A percentile compares a stretch with the other conserved stretches of the same genome.
Conservation (phyloP, 2,797 vertebrate species). For the Hypotaenidia okinawae region DNA sequence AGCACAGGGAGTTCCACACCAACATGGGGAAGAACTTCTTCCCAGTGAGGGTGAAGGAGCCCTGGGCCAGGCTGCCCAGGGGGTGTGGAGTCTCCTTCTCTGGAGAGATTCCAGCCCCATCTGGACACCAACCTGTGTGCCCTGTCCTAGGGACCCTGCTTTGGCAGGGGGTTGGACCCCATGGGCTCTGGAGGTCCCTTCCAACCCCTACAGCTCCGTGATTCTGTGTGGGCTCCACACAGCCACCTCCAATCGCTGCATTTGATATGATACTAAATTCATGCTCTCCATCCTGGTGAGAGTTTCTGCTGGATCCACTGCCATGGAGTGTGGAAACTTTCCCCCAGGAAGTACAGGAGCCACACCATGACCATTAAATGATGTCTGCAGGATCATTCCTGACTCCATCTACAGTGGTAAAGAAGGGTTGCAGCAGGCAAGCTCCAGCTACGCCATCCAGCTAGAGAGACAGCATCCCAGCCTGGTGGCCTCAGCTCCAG, state of each 20-base stretch:
- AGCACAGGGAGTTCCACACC: too few species aligned
- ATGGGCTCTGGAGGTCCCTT: too few species aligned
- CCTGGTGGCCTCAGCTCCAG: background rate
- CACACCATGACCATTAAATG: background rate
- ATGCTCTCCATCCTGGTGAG: background rate
- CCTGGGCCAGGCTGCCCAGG: too few species aligned
- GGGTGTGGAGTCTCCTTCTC: too few species aligned
- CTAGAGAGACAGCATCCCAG: background rate
- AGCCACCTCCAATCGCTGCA: rapidly evolving
- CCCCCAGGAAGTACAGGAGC: background rate
- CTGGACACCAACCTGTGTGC: too few species aligned
- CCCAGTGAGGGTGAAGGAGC: too few species aligned
- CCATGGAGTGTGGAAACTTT: rapidly evolving
- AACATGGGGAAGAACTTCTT: too few species aligned
- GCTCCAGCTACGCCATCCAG: background rate
- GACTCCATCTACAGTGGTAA: background rate
- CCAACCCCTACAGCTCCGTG: too few species aligned
- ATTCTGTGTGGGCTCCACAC: background rate
- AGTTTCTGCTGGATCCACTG: background rate
- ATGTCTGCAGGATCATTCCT: background rate
- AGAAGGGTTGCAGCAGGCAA: background rate
- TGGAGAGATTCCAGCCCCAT: too few species aligned
- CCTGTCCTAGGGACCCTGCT: too few species aligned
- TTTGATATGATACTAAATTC: background rate
- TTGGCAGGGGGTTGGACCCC: too few species aligned